Conservation (phyloP, 2,113 vertebrate species). For the Erpornis zantholeuca region DNA sequence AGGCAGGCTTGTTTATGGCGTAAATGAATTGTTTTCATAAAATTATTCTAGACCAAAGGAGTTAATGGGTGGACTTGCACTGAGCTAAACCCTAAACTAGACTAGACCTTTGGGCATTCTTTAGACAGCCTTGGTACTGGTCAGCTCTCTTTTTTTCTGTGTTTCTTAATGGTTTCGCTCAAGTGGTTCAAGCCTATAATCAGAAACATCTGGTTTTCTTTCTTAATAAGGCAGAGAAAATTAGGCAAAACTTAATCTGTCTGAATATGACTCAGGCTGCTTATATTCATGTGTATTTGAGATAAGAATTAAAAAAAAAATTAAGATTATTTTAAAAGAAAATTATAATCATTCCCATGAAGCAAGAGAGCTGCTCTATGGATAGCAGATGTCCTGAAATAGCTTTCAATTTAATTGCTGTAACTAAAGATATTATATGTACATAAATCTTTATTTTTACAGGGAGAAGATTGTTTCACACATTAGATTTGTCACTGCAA, state of each 20-base stretch:
- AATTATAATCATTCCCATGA: neutral
- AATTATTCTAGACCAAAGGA: neutral
- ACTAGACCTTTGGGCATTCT: neutral
- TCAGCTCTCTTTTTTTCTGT: neutral
- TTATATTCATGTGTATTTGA: neutral
- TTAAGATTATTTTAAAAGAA: neutral
- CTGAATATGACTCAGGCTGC: neutral
- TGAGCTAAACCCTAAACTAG: neutral
- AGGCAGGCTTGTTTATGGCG: neutral
- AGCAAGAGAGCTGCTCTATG: neutral
- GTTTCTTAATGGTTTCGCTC: neutral
- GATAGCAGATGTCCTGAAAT: constrained; percentile 26
- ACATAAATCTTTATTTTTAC: constrained; percentile 63
- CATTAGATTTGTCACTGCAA: constrained; percentile 55
- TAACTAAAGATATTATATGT: constrained; percentile 59
- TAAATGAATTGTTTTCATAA: neutral
- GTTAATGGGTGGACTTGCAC: neutral
- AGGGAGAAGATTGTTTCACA: constrained; percentile 34
- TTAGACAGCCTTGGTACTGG: neutral
- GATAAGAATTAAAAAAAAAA: neutral
- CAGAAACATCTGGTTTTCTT: neutral
- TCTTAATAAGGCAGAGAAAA: neutral
- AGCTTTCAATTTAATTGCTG: constrained; percentile 43
- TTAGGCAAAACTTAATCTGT: neutral
- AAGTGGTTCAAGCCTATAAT: neutral